These are phyloP conservation scores for Mustela nigripes DNA, from an alignment of 2,113 vertebrate species.

Conservation along the genomic window DNA sequence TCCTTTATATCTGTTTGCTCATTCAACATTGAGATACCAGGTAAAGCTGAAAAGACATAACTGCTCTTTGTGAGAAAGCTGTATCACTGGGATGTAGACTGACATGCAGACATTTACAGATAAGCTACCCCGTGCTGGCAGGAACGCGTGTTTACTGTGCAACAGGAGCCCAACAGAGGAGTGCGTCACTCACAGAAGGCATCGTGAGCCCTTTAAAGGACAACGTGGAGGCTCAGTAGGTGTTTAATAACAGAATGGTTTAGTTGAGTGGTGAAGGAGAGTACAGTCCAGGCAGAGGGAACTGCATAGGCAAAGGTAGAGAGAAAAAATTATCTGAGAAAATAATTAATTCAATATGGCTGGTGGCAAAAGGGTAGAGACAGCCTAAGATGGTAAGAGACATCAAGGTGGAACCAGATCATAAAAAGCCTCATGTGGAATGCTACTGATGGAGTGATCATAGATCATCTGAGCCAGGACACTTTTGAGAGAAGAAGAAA, in stretches of 20 bases:
- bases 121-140: not conserved
- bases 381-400: not conserved
- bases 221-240: not conserved
- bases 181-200: not conserved
- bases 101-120: not conserved
- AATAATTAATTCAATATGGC: not conserved
- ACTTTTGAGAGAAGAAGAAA: not conserved
- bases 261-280: not conserved
- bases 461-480: not conserved
- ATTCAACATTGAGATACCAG: not conserved
- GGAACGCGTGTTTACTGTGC: not conserved
- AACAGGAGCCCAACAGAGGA: fast-evolving
- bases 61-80: not conserved
- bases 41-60: not conserved
- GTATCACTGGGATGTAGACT: not conserved
- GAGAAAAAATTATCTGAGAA: not conserved
- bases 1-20: not conserved
- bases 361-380: not conserved
- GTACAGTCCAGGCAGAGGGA: not conserved
- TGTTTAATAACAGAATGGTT: not conserved
- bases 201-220: not conserved
- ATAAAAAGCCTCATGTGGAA: not conserved
- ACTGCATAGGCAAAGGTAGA: not conserved
- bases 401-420: not conserved
- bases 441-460: not conserved